Percentiles rank a stretch among this genome's conserved stretches.
Evolutionary conservation across 2,113 vertebrate species (phyloP).

Genomic region (sheep (Ovis aries)): DNA sequence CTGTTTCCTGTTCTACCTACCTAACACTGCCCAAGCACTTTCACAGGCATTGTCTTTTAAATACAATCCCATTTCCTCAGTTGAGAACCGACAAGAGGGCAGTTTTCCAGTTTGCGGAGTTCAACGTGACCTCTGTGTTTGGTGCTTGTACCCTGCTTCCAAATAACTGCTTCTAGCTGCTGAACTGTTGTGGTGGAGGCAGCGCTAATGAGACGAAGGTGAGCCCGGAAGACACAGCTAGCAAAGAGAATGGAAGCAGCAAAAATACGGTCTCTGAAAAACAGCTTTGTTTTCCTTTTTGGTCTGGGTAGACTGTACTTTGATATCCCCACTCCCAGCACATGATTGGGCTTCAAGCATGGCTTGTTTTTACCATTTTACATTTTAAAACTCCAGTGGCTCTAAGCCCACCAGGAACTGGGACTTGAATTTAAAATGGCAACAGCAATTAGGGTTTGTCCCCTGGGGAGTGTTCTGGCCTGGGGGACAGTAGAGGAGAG

Average conservation of each 20-base stretch:
- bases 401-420: not conserved
- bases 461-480: not conserved
- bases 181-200: not conserved
- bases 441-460: not conserved
- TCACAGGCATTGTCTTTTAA: slow-evolving; percentile 23
- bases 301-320: not conserved
- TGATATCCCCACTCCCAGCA: not conserved
- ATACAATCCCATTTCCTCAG: slow-evolving; percentile 42
- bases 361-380: not conserved
- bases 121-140: not conserved
- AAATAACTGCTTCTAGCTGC: not conserved
- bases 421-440: not conserved
- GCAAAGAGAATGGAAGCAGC: not conserved
- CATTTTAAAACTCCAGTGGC: not conserved
- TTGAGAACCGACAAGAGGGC: slow-evolving; percentile 40
- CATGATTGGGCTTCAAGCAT: not conserved
- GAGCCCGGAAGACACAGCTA: not conserved
- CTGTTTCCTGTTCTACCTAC: not conserved
- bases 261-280: not conserved
- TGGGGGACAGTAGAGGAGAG: not conserved
- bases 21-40: not conserved
- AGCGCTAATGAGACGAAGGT: not conserved
- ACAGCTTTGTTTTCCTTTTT: not conserved
- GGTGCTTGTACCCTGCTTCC: not conserved
- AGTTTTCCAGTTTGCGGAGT: slow-evolving; percentile 34